These are phyloP conservation scores for Amphilophus citrinellus DNA, from an alignment of 2,113 vertebrate genomes.

Conservation along the genomic window DNA sequence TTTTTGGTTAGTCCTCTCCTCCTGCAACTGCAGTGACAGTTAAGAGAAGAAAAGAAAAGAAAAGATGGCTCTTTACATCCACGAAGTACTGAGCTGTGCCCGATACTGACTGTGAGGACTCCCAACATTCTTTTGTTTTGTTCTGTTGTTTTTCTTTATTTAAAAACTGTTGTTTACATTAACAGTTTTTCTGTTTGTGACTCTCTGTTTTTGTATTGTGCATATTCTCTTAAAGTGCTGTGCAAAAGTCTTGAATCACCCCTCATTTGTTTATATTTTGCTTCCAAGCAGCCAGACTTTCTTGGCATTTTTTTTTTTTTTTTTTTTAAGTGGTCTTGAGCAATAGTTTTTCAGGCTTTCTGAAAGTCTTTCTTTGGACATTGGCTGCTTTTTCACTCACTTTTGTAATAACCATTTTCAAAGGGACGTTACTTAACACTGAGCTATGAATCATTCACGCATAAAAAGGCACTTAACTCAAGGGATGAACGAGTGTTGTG, in stretches of 20 bases:
- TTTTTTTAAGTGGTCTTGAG: background rate
- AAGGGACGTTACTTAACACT: background rate
- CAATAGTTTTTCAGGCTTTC: background rate
- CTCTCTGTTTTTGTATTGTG: background rate
- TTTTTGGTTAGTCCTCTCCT: background rate
- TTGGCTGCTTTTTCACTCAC: no score
- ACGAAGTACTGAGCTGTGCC: background rate
- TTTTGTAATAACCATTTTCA: background rate
- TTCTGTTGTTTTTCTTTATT: background rate
- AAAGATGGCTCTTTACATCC: background rate
- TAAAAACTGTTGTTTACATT: background rate
- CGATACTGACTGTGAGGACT: accelerated
- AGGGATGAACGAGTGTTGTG: background rate
- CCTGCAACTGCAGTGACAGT: background rate
- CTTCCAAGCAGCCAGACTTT: background rate
- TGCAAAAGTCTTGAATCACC: slow-evolving; percentile 1
- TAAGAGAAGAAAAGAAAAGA: background rate
- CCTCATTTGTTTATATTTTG: background rate
- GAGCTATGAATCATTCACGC: background rate
- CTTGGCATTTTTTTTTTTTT: background rate
- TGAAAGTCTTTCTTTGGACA: background rate
- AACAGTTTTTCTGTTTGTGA: background rate
- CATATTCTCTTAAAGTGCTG: background rate
- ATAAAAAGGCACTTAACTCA: background rate
- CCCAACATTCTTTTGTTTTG: background rate